Conservation (phyloP, 1,140 invertebrate genomes). For the Brachionus sp. region DNA sequence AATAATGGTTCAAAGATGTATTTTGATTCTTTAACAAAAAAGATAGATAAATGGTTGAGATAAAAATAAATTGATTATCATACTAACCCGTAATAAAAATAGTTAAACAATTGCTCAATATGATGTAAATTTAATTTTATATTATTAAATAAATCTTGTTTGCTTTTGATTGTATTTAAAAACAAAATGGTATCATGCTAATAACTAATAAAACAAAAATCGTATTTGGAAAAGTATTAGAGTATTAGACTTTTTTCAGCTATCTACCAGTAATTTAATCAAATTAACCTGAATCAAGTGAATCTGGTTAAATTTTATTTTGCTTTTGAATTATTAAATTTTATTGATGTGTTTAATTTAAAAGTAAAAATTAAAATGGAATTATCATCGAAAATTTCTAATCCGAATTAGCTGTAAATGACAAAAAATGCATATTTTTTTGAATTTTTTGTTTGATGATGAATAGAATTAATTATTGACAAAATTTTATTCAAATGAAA, state of each 20-base stretch:
- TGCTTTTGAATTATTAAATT: neutral
- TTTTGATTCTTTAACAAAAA: neutral
- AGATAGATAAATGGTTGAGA: neutral
- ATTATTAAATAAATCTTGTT: neutral
- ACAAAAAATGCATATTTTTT: neutral
- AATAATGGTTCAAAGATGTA: neutral
- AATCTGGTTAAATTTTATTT: neutral
- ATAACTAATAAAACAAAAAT: neutral
- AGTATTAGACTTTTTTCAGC: neutral
- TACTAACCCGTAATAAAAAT: neutral
- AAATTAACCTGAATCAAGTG: neutral
- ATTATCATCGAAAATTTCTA: neutral
- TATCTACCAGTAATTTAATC: neutral
- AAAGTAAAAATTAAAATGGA: neutral
- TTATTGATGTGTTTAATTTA: neutral
- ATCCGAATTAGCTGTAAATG: neutral
- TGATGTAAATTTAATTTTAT: neutral
- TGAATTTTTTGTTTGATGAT: neutral
- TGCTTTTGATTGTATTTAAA: neutral
- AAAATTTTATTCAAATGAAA: conserved; percentile 8
- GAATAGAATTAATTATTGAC: conserved; percentile 1
- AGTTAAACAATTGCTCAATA: neutral
- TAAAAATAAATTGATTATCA: neutral
- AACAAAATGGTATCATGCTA: neutral
- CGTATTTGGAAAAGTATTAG: neutral